Evolutionary conservation across 2,113 vertebrate genomes (phyloP).

Genomic region (Chauna torquata): DNA sequence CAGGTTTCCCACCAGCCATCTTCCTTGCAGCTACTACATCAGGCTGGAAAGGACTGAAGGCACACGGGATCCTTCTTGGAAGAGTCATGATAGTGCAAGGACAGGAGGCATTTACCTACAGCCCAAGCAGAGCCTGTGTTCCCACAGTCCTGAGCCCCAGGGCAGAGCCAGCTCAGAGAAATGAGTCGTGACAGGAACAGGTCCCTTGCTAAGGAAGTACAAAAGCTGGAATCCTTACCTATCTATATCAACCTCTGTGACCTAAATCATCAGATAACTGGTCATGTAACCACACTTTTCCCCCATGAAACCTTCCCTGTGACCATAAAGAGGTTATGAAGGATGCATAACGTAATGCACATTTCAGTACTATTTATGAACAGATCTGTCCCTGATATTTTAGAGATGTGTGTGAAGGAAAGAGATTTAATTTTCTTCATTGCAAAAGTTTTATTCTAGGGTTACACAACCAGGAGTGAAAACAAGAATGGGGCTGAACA

Average conservation of each 20-base stretch:
- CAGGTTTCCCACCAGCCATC: not conserved
- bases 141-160: not conserved
- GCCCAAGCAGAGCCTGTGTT: not conserved
- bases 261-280: not conserved
- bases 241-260: not conserved
- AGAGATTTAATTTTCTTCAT: not conserved
- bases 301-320: not conserved
- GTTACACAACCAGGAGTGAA: not conserved
- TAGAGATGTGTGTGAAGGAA: not conserved
- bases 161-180: not conserved
- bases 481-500: not conserved
- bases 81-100: fast-evolving
- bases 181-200: not conserved
- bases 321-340: not conserved
- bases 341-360: not conserved
- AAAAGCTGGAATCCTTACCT: not conserved
- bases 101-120: not conserved
- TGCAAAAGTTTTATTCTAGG: not conserved
- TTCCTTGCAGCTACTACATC: not conserved
- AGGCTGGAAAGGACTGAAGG: not conserved
- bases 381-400: not conserved
- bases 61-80: not conserved
- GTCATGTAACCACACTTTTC: not conserved
- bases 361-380: not conserved
- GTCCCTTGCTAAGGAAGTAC: not conserved